Base-by-base conservation (phyloP, 2,888 invertebrate genomes). In the Plebejus anna region DNA sequence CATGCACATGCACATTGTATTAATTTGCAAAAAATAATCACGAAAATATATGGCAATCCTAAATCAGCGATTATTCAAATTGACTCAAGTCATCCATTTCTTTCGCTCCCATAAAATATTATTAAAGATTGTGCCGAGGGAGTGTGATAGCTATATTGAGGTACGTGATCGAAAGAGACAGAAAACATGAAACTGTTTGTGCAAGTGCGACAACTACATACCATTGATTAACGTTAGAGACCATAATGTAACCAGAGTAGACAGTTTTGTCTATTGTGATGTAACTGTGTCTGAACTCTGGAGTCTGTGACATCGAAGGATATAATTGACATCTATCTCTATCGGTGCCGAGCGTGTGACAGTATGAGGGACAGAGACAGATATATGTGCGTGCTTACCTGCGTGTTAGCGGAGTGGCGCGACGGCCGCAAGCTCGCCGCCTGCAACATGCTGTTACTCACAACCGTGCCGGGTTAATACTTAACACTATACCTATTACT, bases 391-490 rank as follows among this genome's bases (percentile, higher is more conserved):
- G 70, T 57, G 13, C 66, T 66, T 66, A 66, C 66, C 66, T 66
- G 75, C 0, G 83, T 79, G 82, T 93, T 93, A 16, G 92, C 84
- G 0, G 93, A 92, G 79, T 92, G 88, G 7, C 92, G 82, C 80
- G 87, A 89, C 4, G 92, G 87, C 3, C 92, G 88, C 75, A 92
- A 81, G 78, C 84, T 92, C 75, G 92, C 93, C 75, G 90, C 85
- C 93, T 93, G 90, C 28, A 84, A 80, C 75, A 77, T 76, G 75
- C 59, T 75, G 32, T 77, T 75, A 57, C 73, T 73, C 16, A 73
- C 73, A 73, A 72, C 66, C 66, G 72, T 72, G 72, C 72, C n/a
- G 22, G 47, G 72, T 66, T 66, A 66, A 66, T 66, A 22, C 32
- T 16, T 66, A 66, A 66, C 28, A 5, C 22, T 66, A 66, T 36